A percentile compares a stretch with the other conserved stretches of the same genome.
These are phyloP conservation scores for Ameiurus melas DNA, from an alignment of 2,113 vertebrate species.

Conservation along the genomic window DNA sequence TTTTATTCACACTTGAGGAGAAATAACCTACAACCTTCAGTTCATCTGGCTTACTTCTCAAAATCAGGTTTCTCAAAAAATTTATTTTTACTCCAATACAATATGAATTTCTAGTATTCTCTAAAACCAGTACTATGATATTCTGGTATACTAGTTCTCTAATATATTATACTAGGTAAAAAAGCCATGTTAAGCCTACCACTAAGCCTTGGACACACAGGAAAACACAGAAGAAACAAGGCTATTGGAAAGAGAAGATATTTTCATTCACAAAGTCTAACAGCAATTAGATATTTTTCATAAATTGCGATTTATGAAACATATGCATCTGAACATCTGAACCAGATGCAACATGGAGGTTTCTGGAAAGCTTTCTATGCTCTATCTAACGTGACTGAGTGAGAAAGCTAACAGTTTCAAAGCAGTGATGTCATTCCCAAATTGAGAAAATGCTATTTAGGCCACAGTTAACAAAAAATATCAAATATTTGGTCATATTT, in stretches of 20 bases:
- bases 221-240: not conserved
- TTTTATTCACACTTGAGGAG: constrained; percentile 81
- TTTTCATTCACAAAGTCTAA: not conserved
- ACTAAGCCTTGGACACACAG: not conserved
- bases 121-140: not conserved
- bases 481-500: not conserved
- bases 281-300: not conserved
- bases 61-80: constrained; percentile 84
- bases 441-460: not conserved
- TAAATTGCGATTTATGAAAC: too few relatives aligned
- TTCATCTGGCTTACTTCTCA: constrained; percentile 34
- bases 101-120: constrained; percentile 80
- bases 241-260: not conserved
- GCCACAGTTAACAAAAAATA: not conserved
- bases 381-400: not conserved
- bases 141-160: not conserved
- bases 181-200: not conserved
- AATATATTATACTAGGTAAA: not conserved
- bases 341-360: not conserved
- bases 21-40: constrained; percentile 80
- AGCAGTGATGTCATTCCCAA: not conserved
- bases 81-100: constrained; percentile 88
- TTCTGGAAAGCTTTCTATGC: not conserved
- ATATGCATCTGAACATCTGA: too few relatives aligned
- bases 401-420: not conserved